Base-by-base conservation (phyloP, 2,113 vertebrate species). In the Anser brachyrhynchus region DNA sequence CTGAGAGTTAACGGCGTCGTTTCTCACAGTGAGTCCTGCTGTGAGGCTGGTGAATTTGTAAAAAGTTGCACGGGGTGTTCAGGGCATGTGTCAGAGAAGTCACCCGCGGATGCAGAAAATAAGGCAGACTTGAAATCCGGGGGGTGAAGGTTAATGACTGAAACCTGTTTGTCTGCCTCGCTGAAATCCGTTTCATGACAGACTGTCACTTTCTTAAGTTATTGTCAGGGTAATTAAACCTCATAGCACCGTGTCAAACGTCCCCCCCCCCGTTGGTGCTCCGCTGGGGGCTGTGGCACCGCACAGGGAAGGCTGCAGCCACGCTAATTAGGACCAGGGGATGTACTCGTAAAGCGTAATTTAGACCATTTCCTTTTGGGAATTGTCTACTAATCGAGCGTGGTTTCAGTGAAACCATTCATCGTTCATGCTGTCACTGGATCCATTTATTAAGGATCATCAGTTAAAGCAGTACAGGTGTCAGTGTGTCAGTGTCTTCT, bases 351-450 rank as follows among this genome's bases (percentile, higher is more conserved):
- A 84, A 93, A 89, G 58, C 43, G 52, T 84, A 78, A 93, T 93
- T 94, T 84, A 92, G 57, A 58, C 58, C 21, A 28, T 82, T 89
- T 96, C 66, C 90, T 95, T 72, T 78, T 37, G 86, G 89, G 90
- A 82, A 82, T 87, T 79, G 62, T 58, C 73, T 95, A 8, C 57
- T 95, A 70, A 93, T 44, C 0, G 31, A 93, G 72, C 4, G 0
- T 61, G 11, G 28, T 66, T 89, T 89, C 76, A 72, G 0, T 82
- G 65, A 89, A 93, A 54, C 22, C 2, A 1, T 73, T 87, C 35
- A n/a, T 66, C 1, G 13, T 81, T 96, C 52, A 26, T 0, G 0
- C 35, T 90, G 62, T 79, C 26, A 54, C 52, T 1, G 1, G 18
- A n/a, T 79, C 83, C 44, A 2, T 77, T 91, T 89, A 71, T 93